Conservation (phyloP, 1,140 invertebrate genomes). For the Drosophila melanica region DNA sequence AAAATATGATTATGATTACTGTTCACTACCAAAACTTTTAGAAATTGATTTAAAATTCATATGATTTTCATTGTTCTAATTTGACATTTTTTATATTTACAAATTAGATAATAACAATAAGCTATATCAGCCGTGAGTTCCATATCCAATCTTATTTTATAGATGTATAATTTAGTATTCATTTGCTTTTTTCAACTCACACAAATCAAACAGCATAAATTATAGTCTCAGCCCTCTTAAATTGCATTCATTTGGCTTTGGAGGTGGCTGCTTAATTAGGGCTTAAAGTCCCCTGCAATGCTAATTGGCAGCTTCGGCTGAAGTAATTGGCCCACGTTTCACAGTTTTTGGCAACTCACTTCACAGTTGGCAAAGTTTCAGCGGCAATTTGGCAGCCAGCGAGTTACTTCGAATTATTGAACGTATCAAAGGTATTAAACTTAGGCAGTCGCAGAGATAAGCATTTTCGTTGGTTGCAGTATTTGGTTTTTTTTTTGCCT, state of each 20-base stretch:
- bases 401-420: conserved; percentile 18
- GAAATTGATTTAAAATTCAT: no score
- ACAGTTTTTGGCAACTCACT: conserved; percentile 57
- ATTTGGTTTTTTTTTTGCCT: conserved; percentile 28
- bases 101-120: no score
- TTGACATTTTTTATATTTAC: no score
- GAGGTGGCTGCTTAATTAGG: conserved; percentile 46
- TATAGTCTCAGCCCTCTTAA: not conserved
- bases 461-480: not conserved
- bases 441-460: not conserved
- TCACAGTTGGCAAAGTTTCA: conserved; percentile 50
- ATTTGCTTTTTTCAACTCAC: not conserved
- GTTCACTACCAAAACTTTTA: no score
- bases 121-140: no score
- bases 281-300: conserved; percentile 29
- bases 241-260: conserved; percentile 20
- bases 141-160: no score
- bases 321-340: conserved; percentile 44
- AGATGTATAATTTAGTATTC: not conserved
- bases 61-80: no score
- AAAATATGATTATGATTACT: no score
- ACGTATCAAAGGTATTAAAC: not conserved
- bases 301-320: conserved; percentile 24
- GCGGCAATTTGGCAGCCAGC: conserved; percentile 52
- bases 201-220: not conserved